These are phyloP conservation scores for Gallinago solitaria DNA, from an alignment of 2,797 vertebrate genomes.

Conservation along the genomic window DNA sequence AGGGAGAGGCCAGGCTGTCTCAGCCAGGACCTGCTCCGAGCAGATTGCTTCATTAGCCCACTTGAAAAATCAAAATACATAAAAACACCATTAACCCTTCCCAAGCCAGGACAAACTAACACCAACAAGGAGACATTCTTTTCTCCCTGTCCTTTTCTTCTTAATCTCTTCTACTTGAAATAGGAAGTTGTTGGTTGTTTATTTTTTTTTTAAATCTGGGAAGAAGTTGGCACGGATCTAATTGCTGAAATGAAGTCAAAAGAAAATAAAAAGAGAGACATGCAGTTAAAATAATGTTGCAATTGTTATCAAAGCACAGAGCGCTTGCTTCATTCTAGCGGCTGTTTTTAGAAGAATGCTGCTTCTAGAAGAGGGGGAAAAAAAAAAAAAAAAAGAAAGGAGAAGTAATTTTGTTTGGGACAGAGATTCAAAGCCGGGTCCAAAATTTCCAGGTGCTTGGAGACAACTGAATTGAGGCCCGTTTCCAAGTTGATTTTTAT, in stretches of 20 bases:
- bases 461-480: conserved; percentile 28
- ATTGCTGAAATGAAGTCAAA: neutral
- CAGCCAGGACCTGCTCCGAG: conserved; percentile 42
- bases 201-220: neutral
- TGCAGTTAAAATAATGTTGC: conserved; percentile 54
- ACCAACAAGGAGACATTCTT: neutral
- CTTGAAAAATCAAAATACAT: conserved; percentile 2
- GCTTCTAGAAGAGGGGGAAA: neutral
- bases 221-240: neutral
- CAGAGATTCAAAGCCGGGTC: conserved; percentile 25
- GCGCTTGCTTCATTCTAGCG: neutral
- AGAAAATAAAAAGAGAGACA: neutral
- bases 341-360: conserved; percentile 47
- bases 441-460: conserved; percentile 70
- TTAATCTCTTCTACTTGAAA: neutral
- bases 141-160: neutral
- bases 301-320: conserved; percentile 53
- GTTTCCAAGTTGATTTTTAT: conserved; percentile 37
- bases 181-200: neutral
- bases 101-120: neutral
- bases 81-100: conserved; percentile 34
- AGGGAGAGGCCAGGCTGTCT: conserved; percentile 52
- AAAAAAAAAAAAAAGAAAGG: no score
- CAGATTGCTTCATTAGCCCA: conserved; percentile 63
- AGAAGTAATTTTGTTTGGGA: conserved; percentile 24